phyloP scores from a whole-genome alignment of 2,113 vertebrate genomes.

The Drymodes brunneopygia region DNA sequence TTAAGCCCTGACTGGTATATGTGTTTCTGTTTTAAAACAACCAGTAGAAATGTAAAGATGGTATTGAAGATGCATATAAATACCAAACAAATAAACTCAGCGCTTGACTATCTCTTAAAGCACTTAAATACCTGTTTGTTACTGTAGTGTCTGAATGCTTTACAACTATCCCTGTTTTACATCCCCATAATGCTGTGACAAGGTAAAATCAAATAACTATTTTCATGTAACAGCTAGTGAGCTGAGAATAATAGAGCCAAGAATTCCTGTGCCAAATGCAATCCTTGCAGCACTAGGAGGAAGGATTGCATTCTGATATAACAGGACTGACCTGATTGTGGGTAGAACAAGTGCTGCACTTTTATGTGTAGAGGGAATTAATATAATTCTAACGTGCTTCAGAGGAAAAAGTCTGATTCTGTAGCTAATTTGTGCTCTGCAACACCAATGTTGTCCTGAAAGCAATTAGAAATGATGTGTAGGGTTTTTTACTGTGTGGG shows the following conservation, averaged over 20 bases:
- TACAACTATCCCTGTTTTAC: background rate
- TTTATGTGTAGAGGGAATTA: background rate
- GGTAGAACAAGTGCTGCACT: background rate
- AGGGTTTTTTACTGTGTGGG: background rate
- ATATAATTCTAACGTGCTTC: background rate
- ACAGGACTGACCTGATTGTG: background rate
- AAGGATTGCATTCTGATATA: background rate
- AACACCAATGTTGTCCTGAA: background rate
- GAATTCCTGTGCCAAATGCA: background rate
- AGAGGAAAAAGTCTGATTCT: background rate
- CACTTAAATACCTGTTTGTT: background rate
- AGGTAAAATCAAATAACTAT: background rate
- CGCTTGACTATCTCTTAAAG: background rate
- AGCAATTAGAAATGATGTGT: background rate
- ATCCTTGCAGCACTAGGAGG: background rate
- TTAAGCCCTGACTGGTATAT: background rate
- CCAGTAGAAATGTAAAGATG: background rate
- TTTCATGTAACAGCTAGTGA: background rate
- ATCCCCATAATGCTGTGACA: background rate
- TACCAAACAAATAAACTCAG: background rate
- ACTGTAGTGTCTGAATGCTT: background rate
- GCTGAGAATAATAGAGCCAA: background rate
- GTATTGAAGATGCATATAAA: background rate
- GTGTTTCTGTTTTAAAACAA: background rate
- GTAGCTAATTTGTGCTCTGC: background rate